phyloP scores from a whole-genome alignment of 2,888 invertebrate genomes.

The Lycocerus yunnanus region DNA sequence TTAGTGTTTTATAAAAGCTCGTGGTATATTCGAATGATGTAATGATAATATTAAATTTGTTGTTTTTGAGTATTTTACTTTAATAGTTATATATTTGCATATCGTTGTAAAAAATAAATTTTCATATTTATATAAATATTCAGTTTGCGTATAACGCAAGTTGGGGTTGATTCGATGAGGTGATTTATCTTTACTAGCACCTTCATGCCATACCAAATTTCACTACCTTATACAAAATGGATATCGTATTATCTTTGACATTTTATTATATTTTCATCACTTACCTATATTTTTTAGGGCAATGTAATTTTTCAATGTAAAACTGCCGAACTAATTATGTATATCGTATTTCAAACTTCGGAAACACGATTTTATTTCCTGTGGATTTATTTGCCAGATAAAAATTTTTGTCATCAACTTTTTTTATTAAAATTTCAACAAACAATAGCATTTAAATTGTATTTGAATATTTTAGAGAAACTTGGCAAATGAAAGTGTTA shows the following conservation, averaged over 20 bases:
- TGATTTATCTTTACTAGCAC: conserved; percentile 14
- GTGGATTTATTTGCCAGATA: too few relatives aligned
- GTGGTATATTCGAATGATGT: not conserved
- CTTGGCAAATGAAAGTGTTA: not conserved
- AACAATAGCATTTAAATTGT: not conserved
- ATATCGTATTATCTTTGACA: not conserved
- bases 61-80: not conserved
- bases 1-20: conserved; percentile 7
- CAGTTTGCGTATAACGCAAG: conserved; percentile 19
- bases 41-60: conserved; percentile 1
- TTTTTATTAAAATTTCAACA: not conserved
- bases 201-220: conserved; percentile 5
- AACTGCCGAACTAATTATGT: not conserved
- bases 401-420: too few relatives aligned
- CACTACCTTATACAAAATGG: not conserved
- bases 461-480: not conserved
- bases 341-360: not conserved
- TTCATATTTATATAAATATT: conserved; percentile 31
- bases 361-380: not conserved
- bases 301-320: not conserved
- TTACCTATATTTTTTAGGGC: not conserved
- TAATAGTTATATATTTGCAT: conserved; percentile 3
- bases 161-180: conserved; percentile 7
- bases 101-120: conserved; percentile 22
- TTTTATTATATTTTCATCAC: conserved; percentile 2